Conservation (phyloP, 2,888 invertebrate genomes). For the Ennomos fuscantarius region DNA sequence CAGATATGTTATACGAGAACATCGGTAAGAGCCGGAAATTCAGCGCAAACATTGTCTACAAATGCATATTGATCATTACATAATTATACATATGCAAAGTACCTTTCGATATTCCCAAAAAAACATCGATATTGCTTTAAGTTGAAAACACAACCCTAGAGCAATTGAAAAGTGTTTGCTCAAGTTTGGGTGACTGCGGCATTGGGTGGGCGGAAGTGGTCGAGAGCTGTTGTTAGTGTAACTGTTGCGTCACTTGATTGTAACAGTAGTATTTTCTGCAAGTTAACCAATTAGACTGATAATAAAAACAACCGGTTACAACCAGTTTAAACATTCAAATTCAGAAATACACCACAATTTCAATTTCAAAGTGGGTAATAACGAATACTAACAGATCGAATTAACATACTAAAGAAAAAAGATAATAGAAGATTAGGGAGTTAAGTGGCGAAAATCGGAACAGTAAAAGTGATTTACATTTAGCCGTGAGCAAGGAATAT, state of each 20-base stretch:
- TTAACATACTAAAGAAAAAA: slow-evolving; percentile 59
- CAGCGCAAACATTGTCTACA: too few relatives aligned
- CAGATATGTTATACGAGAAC: too few relatives aligned
- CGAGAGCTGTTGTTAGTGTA: slow-evolving; percentile 75
- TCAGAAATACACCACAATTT: slow-evolving; percentile 12
- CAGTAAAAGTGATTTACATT: slow-evolving; percentile 83
- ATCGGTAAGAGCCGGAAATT: too few relatives aligned
- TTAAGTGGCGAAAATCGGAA: slow-evolving; percentile 74
- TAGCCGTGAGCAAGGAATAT: slow-evolving; percentile 80
- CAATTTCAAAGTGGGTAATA: slow-evolving; percentile 25
- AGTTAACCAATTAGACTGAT: too few relatives aligned
- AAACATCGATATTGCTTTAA: slow-evolving; percentile 28
- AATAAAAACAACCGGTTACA: slow-evolving; percentile 1
- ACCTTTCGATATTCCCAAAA: too few relatives aligned
- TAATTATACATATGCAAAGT: too few relatives aligned
- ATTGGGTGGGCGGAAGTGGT: slow-evolving; percentile 74
- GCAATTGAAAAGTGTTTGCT: slow-evolving; percentile 79
- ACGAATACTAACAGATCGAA: slow-evolving; percentile 44
- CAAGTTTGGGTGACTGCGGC: slow-evolving; percentile 74
- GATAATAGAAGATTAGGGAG: slow-evolving; percentile 66
- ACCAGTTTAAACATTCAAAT: neutral
- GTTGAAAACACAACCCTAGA: slow-evolving; percentile 56
- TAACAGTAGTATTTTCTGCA: too few relatives aligned
- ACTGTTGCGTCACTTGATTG: slow-evolving; percentile 81
- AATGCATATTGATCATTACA: too few relatives aligned